Conservation (phyloP, 1,140 invertebrate species). For the Brachionus asplanchnoidis region DNA sequence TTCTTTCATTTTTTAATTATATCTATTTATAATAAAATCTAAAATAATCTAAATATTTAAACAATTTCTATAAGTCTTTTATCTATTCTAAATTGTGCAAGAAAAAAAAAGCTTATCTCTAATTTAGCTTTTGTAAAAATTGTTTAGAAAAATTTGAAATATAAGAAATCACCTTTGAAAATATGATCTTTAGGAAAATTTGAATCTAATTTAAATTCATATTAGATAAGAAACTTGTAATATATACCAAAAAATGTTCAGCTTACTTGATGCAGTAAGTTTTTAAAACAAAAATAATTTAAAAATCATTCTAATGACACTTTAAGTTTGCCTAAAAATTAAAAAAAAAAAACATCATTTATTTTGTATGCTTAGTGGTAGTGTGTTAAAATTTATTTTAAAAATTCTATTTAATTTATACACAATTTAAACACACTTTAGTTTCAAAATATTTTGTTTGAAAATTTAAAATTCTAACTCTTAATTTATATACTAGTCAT, state of each 20-base stretch:
- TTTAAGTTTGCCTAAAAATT: neutral
- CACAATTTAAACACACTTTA: neutral
- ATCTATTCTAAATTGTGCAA: neutral
- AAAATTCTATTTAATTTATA: neutral
- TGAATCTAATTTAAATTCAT: neutral
- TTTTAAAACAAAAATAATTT: neutral
- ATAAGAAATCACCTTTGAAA: neutral
- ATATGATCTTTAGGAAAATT: neutral
- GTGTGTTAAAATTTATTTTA: neutral
- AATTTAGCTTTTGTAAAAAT: neutral
- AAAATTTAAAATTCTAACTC: neutral
- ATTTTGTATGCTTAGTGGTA: neutral
- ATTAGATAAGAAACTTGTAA: neutral
- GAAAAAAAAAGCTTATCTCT: neutral
- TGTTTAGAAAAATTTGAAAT: conserved; percentile 12
- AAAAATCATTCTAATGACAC: neutral
- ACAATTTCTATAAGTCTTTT: neutral
- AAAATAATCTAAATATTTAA: neutral
- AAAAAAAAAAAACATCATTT: neutral
- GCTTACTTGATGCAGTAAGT: neutral
- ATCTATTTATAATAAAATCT: neutral
- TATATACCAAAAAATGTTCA: neutral
- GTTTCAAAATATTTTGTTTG: neutral
- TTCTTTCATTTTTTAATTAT: neutral
- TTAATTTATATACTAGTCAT: neutral